phyloP scores from a whole-genome alignment of 2,113 vertebrate species.

The Circaetus cinerascens region DNA sequence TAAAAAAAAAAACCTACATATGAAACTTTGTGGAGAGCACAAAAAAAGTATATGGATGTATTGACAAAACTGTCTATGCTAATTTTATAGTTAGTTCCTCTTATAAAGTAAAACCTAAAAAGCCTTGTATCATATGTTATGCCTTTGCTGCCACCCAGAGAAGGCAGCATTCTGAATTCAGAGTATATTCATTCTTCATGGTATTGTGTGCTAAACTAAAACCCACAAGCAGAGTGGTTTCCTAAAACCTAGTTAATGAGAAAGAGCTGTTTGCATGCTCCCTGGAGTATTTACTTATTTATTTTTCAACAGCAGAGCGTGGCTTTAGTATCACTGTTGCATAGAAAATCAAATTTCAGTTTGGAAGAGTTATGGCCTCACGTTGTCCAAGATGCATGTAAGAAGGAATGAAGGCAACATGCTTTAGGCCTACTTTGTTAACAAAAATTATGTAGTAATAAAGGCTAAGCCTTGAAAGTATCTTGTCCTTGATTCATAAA shows the following conservation, averaged over 20 bases:
- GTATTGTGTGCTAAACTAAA: neutral
- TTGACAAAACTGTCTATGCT: neutral
- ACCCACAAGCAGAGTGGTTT: neutral
- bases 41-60: neutral
- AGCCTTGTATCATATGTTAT: neutral
- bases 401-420: neutral
- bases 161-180: neutral
- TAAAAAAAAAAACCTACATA: neutral
- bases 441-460: neutral
- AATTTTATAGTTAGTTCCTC: neutral
- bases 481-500: neutral
- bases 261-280: neutral
- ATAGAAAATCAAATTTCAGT: neutral
- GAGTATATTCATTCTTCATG: neutral
- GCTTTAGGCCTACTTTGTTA: neutral
- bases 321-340: neutral
- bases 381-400: neutral
- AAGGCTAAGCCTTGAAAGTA: neutral
- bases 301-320: neutral
- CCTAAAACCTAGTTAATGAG: neutral
- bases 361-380: neutral
- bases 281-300: neutral
- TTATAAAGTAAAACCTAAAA: neutral
- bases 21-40: neutral
- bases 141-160: neutral